A percentile compares a stretch with the other conserved stretches of the same genome.
Conservation (phyloP, 2,888 invertebrate genomes). For the Seira ritae region DNA sequence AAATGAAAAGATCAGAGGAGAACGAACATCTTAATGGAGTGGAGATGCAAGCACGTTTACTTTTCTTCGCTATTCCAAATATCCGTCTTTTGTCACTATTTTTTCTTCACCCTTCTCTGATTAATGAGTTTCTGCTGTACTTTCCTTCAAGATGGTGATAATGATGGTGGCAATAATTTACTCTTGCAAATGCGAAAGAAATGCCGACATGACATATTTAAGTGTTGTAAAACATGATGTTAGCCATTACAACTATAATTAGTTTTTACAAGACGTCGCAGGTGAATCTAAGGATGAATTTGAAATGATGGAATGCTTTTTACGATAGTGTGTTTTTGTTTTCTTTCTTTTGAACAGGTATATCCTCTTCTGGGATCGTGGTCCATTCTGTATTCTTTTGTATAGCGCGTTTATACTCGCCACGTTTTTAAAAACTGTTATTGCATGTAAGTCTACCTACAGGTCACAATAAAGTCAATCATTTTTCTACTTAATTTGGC, state of each 20-base stretch:
- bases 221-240: background rate
- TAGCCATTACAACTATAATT: too few species aligned
- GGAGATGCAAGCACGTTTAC: too few species aligned
- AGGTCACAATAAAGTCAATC: background rate
- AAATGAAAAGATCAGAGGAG: background rate
- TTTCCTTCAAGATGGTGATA: too few species aligned
- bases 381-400: constrained; percentile 41
- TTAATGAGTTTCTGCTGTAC: too few species aligned
- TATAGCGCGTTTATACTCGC: constrained; percentile 40
- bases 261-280: too few species aligned
- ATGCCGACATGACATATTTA: constrained; percentile 19
- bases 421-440: constrained; percentile 44
- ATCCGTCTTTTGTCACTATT: too few species aligned
- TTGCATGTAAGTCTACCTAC: constrained; percentile 42
- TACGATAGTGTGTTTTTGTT: background rate
- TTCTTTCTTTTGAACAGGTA: constrained; percentile 38
- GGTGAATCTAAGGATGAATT: too few species aligned
- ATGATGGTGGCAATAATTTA: constrained; percentile 2
- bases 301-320: too few species aligned
- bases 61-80: too few species aligned
- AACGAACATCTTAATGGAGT: too few species aligned
- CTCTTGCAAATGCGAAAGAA: background rate
- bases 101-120: too few species aligned
- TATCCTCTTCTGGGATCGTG: constrained; percentile 53
- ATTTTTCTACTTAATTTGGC: too few species aligned